These are phyloP conservation scores for Schizotus pectinicornis DNA, from an alignment of 2,888 invertebrate species.

Conservation along the genomic window DNA sequence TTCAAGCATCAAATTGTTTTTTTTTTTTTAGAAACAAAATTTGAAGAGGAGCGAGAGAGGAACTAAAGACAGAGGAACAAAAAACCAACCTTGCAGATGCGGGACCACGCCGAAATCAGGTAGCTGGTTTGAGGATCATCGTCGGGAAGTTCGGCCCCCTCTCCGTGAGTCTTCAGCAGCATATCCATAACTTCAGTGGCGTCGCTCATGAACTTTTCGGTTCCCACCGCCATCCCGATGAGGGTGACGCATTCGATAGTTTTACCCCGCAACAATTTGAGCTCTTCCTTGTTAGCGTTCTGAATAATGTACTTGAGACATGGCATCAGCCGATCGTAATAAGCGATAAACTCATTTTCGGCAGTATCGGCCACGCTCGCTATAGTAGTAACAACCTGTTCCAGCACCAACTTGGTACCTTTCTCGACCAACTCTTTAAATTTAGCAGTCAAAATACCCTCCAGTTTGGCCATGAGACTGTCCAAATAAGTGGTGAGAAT, in stretches of 20 bases:
- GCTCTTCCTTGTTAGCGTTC: conserved; percentile 86
- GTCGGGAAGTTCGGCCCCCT: conserved; percentile 77
- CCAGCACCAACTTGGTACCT: conserved; percentile 94
- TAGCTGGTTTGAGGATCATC: conserved; percentile 98
- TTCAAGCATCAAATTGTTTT: too few relatives aligned
- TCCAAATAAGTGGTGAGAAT: conserved; percentile 91
- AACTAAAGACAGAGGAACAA: too few relatives aligned
- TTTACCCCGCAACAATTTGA: conserved; percentile 93
- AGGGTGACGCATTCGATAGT: conserved; percentile 99
- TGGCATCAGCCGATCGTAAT: conserved; percentile 93
- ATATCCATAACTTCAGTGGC: conserved; percentile 97
- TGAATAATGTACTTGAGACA: conserved; percentile 97
- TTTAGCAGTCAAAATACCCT: conserved; percentile 87
- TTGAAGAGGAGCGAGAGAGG: too few relatives aligned
- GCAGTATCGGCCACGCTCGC: conserved; percentile 98
- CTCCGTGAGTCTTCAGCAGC: conserved; percentile 88
- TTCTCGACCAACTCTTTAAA: conserved; percentile 94
- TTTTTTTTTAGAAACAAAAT: too few relatives aligned
- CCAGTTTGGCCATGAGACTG: conserved; percentile 88
- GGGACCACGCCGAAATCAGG: conserved; percentile 98
- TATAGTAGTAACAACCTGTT: conserved; percentile 98
- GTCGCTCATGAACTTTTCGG: conserved; percentile 86
- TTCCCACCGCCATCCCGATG: conserved; percentile 87
- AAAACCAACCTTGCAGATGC: conserved; percentile 82
- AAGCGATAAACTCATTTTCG: conserved; percentile 92